Evolutionary conservation across 2,888 invertebrate species (phyloP), one percentile per base, ranked within the genome.

Genomic region (Nemurella pictetii): DNA sequence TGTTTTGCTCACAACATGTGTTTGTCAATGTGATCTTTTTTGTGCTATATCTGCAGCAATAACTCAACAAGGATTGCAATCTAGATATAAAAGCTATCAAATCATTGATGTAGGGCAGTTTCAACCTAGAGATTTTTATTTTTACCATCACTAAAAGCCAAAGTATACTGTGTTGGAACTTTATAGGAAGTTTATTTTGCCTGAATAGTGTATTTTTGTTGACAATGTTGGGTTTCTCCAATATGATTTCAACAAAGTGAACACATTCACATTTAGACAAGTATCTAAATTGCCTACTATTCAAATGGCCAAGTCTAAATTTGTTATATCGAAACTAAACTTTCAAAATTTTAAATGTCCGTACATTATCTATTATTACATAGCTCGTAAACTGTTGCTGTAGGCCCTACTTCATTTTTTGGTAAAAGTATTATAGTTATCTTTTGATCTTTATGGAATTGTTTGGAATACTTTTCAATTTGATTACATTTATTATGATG

Each of bases 31-130:
- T 85, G 85, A 85, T 86, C 85, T 86, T 86, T 87, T 86, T 86
- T 87, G 86, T 85, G 85, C 85, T 85, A 86, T 87, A 83, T 85
- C 85, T 86, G 86, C 86, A 87, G 87, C 87, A 86, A 85, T 86
- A 87, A 86, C 86, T 83, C 85, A 80, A 86, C 87, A 86, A 87
- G 84, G 86, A 86, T 87, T 87, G 85, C 87, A 86, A 74, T 83
- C 81, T 87, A 87, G 87, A 84, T 83, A 80, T 84, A 27, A 27
- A 75, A 27, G 12, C 75, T 4, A 55, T 55, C 55, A 55, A 35
- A 55, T 55, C 55, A 55, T 55, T 55, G 55, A 55, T 55, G 55
- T 84, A 85, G 83, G 85, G 85, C 80, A 86, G 85, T 84, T 84
- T 85, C 81, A 77, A 80, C 80, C 27, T 73, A 84, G 83, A 86